A percentile compares a stretch with the other conserved stretches of the same genome.
These are phyloP conservation scores for Neoarius graeffei DNA, from an alignment of 2,113 vertebrate species.

Conservation along the genomic window DNA sequence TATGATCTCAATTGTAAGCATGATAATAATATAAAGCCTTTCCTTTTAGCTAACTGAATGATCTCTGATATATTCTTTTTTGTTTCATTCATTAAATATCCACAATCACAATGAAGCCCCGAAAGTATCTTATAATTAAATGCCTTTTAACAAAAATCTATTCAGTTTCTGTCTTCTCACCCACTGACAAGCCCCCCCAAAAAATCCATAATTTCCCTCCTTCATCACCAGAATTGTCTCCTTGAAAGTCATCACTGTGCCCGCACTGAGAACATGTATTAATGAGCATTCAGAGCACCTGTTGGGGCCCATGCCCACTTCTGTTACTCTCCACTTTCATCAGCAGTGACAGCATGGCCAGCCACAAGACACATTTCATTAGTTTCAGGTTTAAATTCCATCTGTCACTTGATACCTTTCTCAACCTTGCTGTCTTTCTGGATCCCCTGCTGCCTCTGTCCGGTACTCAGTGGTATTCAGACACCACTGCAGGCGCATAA, in stretches of 20 bases:
- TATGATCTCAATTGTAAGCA: neutral
- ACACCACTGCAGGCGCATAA: neutral
- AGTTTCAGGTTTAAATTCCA: constrained; percentile 39
- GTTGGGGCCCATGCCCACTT: constrained; percentile 25
- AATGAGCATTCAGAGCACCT: constrained; percentile 37
- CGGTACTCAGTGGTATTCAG: neutral
- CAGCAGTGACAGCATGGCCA: constrained; percentile 25
- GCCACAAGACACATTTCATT: constrained; percentile 38
- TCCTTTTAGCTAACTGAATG: neutral
- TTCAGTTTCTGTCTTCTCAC: neutral
- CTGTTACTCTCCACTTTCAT: constrained; percentile 22
- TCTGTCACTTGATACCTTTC: constrained; percentile 34
- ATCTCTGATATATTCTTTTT: neutral
- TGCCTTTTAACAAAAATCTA: neutral
- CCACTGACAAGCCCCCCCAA: neutral
- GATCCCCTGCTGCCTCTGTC: constrained; percentile 3
- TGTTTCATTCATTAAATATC: neutral
- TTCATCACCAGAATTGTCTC: neutral
- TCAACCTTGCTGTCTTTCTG: neutral
- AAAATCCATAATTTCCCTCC: constrained; percentile 13
- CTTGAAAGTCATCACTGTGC: constrained; percentile 32
- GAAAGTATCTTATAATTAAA: constrained; percentile 4
- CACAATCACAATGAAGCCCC: neutral
- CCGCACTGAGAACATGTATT: constrained; percentile 26
- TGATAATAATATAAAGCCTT: neutral